Evolutionary conservation across 2,113 vertebrate genomes (phyloP), one percentile per base, ranked within the genome.

Genomic region (Tachuris rubrigastra): DNA sequence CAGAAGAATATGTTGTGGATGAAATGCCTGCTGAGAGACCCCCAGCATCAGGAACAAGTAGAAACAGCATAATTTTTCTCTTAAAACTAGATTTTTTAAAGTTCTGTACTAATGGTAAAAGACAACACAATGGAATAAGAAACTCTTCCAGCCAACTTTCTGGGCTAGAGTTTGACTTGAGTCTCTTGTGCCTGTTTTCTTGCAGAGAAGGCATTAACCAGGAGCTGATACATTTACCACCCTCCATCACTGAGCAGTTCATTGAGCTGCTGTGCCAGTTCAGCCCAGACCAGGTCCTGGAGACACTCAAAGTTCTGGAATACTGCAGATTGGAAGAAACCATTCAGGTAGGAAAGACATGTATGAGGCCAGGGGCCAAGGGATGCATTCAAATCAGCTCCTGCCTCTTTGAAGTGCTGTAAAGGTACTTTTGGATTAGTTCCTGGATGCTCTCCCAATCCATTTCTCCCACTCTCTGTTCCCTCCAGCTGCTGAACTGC

Each of bases 291-390:
- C 93, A 98, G 49, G 99, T 99, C 76, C 97, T 97, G 87, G 96
- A 97, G 79, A 99, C 98, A 0, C 98, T 99, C 33, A 97, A 97
- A 85, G 98, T 98, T 39, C 98, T 99, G 47, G 98, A 99, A 86
- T 97, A 97, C 94, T 99, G 99, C 97, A 98, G 99, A 31, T 97
- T 99, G 72, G 99, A 99, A 91, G 99, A 99, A 94, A 98, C 99
- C 79, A 98, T 99, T 95, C 98, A 99, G 97, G 99, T 99, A 95
- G 97, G 93, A 59, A 58, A 27, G n/a, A 52, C 8, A 7, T 20
- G 2, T 8, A 2, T 30, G 56, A 75, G 25, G 17, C 16, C 22
- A 41, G 23, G 50, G n/a, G 30, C 25, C 52, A 42, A n/a, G 59
- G 39, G 35, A 42, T 55, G 19, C 35, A 35, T 74, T 91, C 35